Base-by-base conservation (phyloP, 2,888 invertebrate species). In the Trichogramma evanescens region DNA sequence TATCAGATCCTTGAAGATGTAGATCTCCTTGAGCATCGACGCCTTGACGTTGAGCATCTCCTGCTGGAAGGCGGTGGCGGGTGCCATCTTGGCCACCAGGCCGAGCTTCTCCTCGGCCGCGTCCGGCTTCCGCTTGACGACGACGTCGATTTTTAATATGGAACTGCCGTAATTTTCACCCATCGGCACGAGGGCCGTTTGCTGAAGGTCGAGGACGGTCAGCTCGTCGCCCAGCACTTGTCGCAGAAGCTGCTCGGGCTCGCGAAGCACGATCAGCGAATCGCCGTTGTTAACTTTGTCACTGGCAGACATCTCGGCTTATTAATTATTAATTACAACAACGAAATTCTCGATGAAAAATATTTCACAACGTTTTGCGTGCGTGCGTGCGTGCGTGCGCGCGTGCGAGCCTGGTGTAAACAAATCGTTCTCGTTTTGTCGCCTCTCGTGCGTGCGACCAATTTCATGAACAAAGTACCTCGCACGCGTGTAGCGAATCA, bases 141-240 rank as follows among this genome's bases (percentile, higher is more conserved):
- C 48, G 0, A 58, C 59, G 0, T 58, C 56, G 2, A 75, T 70
- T 1, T 79, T 78, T 1, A 84, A 67, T 77, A 85, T 84, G 2
- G 82, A 74, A 65, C 85, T 84, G 3, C 84, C 84, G 69, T 84
- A 85, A 69, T 85, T 85, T 66, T 85, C 85, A 1, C 85, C 85
- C 0, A 13, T 44, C 0, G 62, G 55, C 6, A 62, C 39, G 6
- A 64, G 10, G 5, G 3, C 0, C 3, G 26, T 9, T 1, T 52
- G 52, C 7, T 13, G 38, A 13, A 40, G 58, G 4, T 58, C 10
- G 5, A 62, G 5, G 1, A 64, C 55, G 5, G 6, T n/a, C 0
- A 58, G 9, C 9, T 64, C 50, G 5, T 61, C 13, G 3, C 46
- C 45, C 3, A 61, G 41, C 4, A 7, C 57, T 46, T 57, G 50